Evolutionary conservation across 1,140 invertebrate species (phyloP), one percentile per base, ranked within the genome.

Genomic region (Cyclina sinensis): DNA sequence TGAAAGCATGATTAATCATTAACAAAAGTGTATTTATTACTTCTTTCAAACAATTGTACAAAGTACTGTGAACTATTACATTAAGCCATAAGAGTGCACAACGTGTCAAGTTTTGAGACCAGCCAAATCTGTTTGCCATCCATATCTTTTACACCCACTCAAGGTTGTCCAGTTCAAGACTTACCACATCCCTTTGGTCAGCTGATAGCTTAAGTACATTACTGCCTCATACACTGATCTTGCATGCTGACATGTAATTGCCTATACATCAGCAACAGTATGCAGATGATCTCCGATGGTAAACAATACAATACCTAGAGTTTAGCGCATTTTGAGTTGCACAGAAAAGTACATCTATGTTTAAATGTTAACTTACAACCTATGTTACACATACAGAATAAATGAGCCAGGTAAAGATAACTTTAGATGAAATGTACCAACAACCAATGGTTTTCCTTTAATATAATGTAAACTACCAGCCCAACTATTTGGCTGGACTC

Each of bases 401-500:
- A 70, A 85, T 85, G 82, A 85, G 54, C 74, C 57, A 73, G 74
- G 74, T 30, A 62, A 73, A 74, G 24, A 68, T 27, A 18, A 37
- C 11, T 70, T n/a, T 37, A 35, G 32, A 70, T 70, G 65, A 70
- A 12, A 70, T 16, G n/a, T 37, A 70, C 37, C 35, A 27, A 70
- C 65, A 70, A 70, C 21, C 32, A 37, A 86, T 76, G 51, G 16
- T n/a, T 78, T 32, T 54, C 24, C 30, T 39, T 32, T 43, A 43
- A 46, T 62, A 30, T 35, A 30, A 35, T 24, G 81, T 59, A 54
- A 18, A 87, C 76, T 35, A 82, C 48, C 68, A 82, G 88, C 87
- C 89, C 79, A 85, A 37, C 68, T 54, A 82, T 81, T 78, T 87
- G 89, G 91, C 93, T 92, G 91, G 90, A 89, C 93, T 92, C 93